phyloP scores from a whole-genome alignment of 2,888 invertebrate genomes.

The Noctua janthina region DNA sequence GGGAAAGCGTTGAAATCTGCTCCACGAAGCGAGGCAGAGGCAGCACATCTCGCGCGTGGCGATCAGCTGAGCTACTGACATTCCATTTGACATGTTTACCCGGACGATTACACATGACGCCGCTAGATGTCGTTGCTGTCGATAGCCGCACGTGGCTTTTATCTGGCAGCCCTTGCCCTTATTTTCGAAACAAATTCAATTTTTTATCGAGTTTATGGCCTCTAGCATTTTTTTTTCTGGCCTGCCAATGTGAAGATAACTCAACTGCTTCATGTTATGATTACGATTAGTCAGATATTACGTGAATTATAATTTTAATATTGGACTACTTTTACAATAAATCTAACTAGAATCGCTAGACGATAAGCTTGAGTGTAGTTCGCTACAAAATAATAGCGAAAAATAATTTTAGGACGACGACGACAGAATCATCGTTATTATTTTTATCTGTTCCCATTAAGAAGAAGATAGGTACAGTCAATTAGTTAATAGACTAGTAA shows the following conservation, averaged over 20 bases:
- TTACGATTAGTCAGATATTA: conserved; percentile 1
- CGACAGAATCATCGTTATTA: neutral
- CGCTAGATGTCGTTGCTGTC: conserved; percentile 85
- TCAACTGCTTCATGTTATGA: neutral
- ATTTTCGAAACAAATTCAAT: conserved; percentile 30
- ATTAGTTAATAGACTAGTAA: conserved; percentile 35
- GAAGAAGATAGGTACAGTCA: conserved; percentile 16
- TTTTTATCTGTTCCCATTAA: conserved; percentile 27
- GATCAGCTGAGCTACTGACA: conserved; percentile 89
- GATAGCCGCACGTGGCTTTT: conserved; percentile 68
- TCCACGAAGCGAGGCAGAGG: conserved; percentile 73
- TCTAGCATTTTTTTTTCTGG: neutral
- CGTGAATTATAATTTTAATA: neutral
- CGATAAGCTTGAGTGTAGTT: neutral
- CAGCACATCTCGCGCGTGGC: conserved; percentile 78
- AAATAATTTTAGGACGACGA: neutral
- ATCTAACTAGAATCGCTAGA: neutral
- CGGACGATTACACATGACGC: conserved; percentile 72
- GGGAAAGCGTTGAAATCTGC: conserved; percentile 79
- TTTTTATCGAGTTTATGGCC: conserved; percentile 7
- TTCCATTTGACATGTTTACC: conserved; percentile 88
- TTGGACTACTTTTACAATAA: neutral
- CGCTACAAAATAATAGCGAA: neutral
- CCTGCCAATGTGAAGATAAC: neutral
- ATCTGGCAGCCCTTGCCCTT: conserved; percentile 65